Evolutionary conservation across 2,888 invertebrate genomes (phyloP), one percentile per base, ranked within the genome.

Genomic region (Coenonympha arcania): DNA sequence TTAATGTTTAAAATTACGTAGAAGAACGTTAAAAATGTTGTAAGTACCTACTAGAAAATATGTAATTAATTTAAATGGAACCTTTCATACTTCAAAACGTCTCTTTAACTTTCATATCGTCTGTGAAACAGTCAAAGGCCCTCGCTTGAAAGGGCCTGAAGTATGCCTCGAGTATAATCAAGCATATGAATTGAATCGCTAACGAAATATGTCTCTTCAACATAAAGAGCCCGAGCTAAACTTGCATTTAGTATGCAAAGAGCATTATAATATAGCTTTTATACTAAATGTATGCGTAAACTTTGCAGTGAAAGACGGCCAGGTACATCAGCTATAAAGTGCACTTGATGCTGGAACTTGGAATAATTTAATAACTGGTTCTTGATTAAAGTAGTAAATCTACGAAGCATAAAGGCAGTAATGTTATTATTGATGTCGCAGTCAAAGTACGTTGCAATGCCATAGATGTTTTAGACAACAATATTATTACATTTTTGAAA

Each of bases 221-320:
- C 22, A 39, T 15, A 24, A 22, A 8, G 22, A 4, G 24, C 9
- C 36, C 20, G 1, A 15, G 22, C 15, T 20, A 18, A 34, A 39
- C 22, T 39, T 16, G 4, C 39, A 39, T 39, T 39, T 22, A 8
- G 13, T 24, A 39, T 39, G 39, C 39, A 39, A 39, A 39, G 15
- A 6, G 22, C 39, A 39, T 24, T 24, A 22, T 36, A 39, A 39
- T 15, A 37, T 8, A 22, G 24, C 22, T 9, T 39, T 37, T 22
- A 37, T 24, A 24, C 9, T 39, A 24, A 37, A 39, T 24, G 39
- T 39, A 24, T 24, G 39, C 39, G 24, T 8, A 8, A 8, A 39
- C 15, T 39, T 36, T 15, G 15, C 39, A 3, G 15, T 22, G 5
- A 6, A 22, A 39, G 39, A 39, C 39, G 6, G n/a, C 4, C n/a